Conservation (phyloP, 2,888 invertebrate genomes). For the Andrena minutula region DNA sequence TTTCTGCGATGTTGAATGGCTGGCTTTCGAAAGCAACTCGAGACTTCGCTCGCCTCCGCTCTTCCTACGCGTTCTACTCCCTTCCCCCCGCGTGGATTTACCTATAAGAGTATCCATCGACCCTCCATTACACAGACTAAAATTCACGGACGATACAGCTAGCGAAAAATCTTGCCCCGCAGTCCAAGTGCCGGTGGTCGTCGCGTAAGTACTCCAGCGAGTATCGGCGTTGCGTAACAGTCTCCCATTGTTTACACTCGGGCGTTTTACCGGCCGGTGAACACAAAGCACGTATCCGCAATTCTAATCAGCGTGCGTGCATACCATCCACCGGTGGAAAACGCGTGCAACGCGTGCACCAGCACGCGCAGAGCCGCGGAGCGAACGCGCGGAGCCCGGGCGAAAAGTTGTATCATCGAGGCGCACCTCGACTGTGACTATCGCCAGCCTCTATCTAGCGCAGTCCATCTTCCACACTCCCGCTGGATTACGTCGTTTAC, state of each 20-base stretch:
- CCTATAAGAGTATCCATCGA: too few species aligned
- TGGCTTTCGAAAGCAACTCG: too few species aligned
- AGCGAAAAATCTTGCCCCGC: conserved; percentile 4
- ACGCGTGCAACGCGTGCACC: conserved; percentile 56
- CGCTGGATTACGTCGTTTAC: conserved; percentile 72
- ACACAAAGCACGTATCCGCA: conserved; percentile 78
- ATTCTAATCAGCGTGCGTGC: conserved; percentile 70
- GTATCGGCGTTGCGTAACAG: conserved; percentile 68
- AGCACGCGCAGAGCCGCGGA: conserved; percentile 29
- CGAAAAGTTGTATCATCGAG: conserved; percentile 82
- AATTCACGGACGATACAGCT: conserved; percentile 20
- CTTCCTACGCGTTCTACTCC: not conserved
- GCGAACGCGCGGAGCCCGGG: conserved; percentile 32
- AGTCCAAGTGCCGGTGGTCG: conserved; percentile 25
- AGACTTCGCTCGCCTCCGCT: too few species aligned
- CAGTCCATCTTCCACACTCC: conserved; percentile 75
- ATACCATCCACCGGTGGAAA: conserved; percentile 57
- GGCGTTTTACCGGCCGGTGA: conserved; percentile 80
- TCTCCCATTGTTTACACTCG: conserved; percentile 73
- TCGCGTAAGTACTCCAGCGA: conserved; percentile 38
- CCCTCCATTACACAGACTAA: too few species aligned
- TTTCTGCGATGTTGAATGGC: not conserved
- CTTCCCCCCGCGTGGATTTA: too few species aligned
- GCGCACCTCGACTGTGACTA: conserved; percentile 80
- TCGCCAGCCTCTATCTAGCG: conserved; percentile 78